Conservation (phyloP, 2,113 vertebrate species). For the Microtus pennsylvanicus region DNA sequence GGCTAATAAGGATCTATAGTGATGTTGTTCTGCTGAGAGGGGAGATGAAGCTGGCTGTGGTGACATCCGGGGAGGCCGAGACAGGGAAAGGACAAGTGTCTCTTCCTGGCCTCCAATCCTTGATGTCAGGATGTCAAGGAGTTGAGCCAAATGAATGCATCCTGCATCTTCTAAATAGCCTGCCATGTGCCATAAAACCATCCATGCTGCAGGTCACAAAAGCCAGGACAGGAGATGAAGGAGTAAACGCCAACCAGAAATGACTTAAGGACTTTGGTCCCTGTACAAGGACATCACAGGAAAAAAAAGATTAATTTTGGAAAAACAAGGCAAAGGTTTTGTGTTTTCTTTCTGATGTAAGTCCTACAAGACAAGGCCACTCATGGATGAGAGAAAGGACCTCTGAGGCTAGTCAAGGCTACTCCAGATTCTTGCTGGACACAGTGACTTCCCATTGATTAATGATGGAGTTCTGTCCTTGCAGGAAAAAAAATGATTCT, state of each 20-base stretch:
- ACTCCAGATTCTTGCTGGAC: no score
- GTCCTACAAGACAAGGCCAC: not conserved
- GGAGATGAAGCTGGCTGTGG: not conserved
- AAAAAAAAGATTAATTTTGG: not conserved
- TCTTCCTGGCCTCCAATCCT: not conserved
- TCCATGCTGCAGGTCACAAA: fast-evolving
- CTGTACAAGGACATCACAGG: not conserved
- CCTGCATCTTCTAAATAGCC: not conserved
- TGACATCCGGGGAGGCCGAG: not conserved
- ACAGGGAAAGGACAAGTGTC: not conserved
- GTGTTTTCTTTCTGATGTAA: not conserved
- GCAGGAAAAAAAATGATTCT: not conserved
- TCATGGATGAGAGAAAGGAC: not conserved
- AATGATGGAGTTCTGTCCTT: not conserved
- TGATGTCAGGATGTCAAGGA: not conserved
- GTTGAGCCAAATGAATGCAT: not conserved
- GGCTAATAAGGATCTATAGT: not conserved
- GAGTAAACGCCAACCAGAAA: not conserved
- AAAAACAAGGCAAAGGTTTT: not conserved
- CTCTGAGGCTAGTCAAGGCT: not conserved
- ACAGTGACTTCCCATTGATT: fast-evolving
- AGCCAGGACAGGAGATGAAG: not conserved
- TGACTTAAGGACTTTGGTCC: not conserved
- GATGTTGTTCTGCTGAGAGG: not conserved
- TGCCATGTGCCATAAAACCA: not conserved